Base-by-base conservation (phyloP, 2,797 vertebrate genomes). In the Naso thynnoides region DNA sequence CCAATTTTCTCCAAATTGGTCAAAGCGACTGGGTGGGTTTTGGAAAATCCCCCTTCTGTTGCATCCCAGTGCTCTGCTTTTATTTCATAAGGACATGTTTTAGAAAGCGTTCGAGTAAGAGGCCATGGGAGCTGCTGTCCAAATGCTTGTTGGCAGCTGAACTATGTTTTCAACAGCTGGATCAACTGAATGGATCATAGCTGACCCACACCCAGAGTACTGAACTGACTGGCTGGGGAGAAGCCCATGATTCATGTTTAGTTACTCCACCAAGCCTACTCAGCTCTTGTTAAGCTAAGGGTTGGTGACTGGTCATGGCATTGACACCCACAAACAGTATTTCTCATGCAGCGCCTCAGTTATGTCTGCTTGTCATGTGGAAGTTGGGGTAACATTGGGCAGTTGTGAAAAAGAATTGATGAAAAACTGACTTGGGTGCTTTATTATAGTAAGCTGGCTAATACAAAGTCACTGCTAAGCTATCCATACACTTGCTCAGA, bases 161-260 rank as follows among this genome's bases (percentile, higher is more conserved):
- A 50, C 24, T 8, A 76, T 84, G 85, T 89, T 88, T 88, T 79
- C 70, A 91, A 85, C 87, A 87, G 87, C 78, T 86, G 88, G 82
- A 83, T 55, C 36, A 6, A 82, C 73, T 77, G 78, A 64, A 78
- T 56, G 59, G 84, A 82, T 86, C 76, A 45, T 70, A 23, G 68
- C 41, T 55, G 85, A 89, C 83, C 76, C 79, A 88, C 83, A 84
- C 89, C 76, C 88, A 70, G 62, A 59, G 33, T 13, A 39, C 26
- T 41, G 71, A 68, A 65, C 64, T n/a, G 45, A 42, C 57, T 9
- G 61, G 27, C 63, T 52, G 42, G 44, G 47, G 69, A 77, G 70
- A 82, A 81, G 56, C 67, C 49, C 26, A 57, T 85, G 73, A 87
- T 68, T 87, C 81, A 85, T 79, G 66, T 53, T 52, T 42, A 64